Base-by-base conservation (phyloP, 2,888 invertebrate genomes). In the Hydriomena furcata region DNA sequence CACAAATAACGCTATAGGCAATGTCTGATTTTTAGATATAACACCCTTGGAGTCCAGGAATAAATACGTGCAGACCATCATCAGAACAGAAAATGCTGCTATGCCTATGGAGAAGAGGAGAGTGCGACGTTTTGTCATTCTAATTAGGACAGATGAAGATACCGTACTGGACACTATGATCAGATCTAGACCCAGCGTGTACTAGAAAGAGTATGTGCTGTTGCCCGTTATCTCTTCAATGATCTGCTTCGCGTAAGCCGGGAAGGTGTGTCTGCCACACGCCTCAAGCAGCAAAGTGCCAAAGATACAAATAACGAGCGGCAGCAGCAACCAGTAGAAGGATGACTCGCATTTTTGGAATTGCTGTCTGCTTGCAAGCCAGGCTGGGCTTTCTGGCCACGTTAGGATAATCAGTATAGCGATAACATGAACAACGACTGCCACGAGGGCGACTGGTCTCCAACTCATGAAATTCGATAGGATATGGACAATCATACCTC, bases 351-450 rank as follows among this genome's bases (percentile, higher is more conserved):
- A 92, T 51, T 90, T 46, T 5, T 52, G 30, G 12, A 37, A 52
- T 23, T 58, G 38, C 17, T 56, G 55, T 12, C 52, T 61, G 0
- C 57, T 80, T 0, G 91, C 80, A 27, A 94, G 65, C 92, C 93
- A 94, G n/a, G 84, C 79, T 0, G 93, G 93, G 6, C 93, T 91
- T 71, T 94, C 94, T 0, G 91, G 91, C 53, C 92, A 74, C 0
- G 91, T 82, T 4, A 79, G 63, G 3, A 91, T 73, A 2, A 72
- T 75, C 1, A 64, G 37, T 1, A 76, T 49, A 2, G 70, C 59
- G 1, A 66, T 7, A 0, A 64, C 10, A 11, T 65, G 45, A 0
- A 74, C 72, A 0, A 68, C 36, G 0, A 68, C 34, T 6, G 67
- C 65, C 0, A 69, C 46, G 1, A 73, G 12, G 0, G 78, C 73